Conservation (phyloP, 2,888 invertebrate species). For the Troilus luridus region DNA sequence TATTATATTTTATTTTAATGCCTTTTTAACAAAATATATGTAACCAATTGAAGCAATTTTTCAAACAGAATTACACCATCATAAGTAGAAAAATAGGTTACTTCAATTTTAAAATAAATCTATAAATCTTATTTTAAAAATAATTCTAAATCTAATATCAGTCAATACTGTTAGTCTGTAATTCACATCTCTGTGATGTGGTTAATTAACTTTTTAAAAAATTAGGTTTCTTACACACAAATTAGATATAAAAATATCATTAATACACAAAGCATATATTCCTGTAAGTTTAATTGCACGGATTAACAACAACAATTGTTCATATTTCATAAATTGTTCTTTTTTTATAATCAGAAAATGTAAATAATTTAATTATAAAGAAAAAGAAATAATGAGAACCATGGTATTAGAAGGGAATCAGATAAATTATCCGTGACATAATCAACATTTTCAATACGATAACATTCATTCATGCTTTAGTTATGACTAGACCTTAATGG, state of each 20-base stretch:
- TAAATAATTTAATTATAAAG: neutral
- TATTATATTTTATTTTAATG: neutral
- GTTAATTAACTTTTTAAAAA: neutral
- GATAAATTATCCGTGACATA: neutral
- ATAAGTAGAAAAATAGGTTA: neutral
- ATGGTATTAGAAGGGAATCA: neutral
- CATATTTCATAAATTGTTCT: neutral
- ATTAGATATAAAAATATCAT: neutral
- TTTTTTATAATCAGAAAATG: neutral
- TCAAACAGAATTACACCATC: neutral
- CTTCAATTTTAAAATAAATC: neutral
- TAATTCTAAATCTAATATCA: constrained; percentile 11
- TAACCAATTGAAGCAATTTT: neutral
- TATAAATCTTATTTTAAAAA: neutral
- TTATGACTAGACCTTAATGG: constrained; percentile 2
- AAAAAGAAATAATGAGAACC: neutral
- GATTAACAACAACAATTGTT: neutral
- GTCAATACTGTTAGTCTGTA: constrained; percentile 6
- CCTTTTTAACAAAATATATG: neutral
- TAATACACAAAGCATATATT: neutral
- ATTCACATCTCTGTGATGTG: neutral
- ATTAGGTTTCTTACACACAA: neutral
- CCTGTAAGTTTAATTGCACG: neutral
- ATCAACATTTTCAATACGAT: neutral
- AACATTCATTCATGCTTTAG: neutral